Base-by-base conservation (phyloP, 2,797 vertebrate genomes). In the Gouania willdenowi region DNA sequence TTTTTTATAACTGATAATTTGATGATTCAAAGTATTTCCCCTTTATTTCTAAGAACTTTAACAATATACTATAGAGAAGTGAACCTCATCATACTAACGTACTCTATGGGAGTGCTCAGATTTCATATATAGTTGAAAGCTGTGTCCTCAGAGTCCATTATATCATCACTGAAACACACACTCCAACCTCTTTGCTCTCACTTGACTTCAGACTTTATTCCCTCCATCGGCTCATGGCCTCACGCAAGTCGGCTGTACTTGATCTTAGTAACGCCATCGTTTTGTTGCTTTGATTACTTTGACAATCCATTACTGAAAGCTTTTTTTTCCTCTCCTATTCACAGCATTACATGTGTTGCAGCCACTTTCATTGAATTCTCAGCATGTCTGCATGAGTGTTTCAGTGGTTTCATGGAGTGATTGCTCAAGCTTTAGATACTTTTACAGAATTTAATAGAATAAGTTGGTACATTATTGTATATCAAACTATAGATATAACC, bases 341-440 rank as follows among this genome's bases (percentile, higher is more conserved):
- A 41, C 47, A 3, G 8, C 80, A 79, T 80, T 71, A 67, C 66
- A 71, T 10, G 4, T 58, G 51, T 57, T 31, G 4, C 12, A 21
- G 26, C 10, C n/a, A n/a, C n/a, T 26, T 54, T 76, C 66, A 77
- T 71, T 71, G 54, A 40, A 73, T 75, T 74, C 33, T 29, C 41
- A 34, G 48, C 26, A 31, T 47, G 40, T 56, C 51, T 41, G 22
- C 15, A 19, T 53, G 35, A 37, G 39, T 41, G 28, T 36, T 13
- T 35, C 45, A 17, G 12, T n/a, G n/a, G 37, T 50, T 41, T 59
- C 46, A 31, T 39, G 34, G 32, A 53, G 27, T 23, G n/a, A n/a
- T n/a, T 39, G 26, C 53, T 19, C 10, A 18, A 51, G 47, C 18
- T 43, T 61, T 33, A 26, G 22, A 21, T 10, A 13, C 28, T 12